Base-by-base conservation (phyloP, 2,113 vertebrate species). In the Spermophilus dauricus region DNA sequence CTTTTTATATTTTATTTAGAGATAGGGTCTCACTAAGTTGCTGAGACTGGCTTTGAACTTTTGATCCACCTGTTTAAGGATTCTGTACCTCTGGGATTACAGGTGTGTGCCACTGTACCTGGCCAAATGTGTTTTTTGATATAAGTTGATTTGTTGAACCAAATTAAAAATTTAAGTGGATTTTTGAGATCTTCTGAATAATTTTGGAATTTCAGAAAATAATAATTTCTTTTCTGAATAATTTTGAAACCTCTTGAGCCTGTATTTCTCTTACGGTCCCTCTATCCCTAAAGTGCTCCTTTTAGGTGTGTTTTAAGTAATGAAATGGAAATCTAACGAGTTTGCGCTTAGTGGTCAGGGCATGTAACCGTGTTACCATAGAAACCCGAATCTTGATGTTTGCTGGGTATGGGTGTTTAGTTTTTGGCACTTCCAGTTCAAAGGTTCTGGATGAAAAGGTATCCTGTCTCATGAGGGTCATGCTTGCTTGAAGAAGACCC, bases 311-410 rank as follows among this genome's bases (percentile, higher is more conserved):
- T 65, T 75, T 75, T 51, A 87, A 84, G 56, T 77, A 73, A 81
- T 77, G 24, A 81, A 37, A 65, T 58, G 67, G 37, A 30, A 73
- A 34, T 69, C 0, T 45, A 1, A 53, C 32, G 61, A 78, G 30
- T 80, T 96, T 89, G 73, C 11, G 63, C 65, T 94, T 84, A 45
- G 26, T 58, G 84, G 76, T 96, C 70, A 42, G 85, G 53, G 65
- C 56, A 12, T 80, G 76, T 42, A 75, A 94, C 24, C 2, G 3
- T 67, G 76, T 92, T 45, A 51, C 93, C 80, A 65, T 45, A 75
- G 97, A 96, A 96, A 97, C 81, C 34, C 13, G 42, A 75, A 42
- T 89, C 78, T 89, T 97, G 61, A 65, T 16, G 18, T 82, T 93
- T 89, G 87, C 61, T 37, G 30, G 34, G 48, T 65, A 72, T 42